A percentile compares a stretch with the other conserved stretches of the same genome.
Evolutionary conservation across 2,888 invertebrate genomes (phyloP).

Genomic region (Hydraecia micacea): DNA sequence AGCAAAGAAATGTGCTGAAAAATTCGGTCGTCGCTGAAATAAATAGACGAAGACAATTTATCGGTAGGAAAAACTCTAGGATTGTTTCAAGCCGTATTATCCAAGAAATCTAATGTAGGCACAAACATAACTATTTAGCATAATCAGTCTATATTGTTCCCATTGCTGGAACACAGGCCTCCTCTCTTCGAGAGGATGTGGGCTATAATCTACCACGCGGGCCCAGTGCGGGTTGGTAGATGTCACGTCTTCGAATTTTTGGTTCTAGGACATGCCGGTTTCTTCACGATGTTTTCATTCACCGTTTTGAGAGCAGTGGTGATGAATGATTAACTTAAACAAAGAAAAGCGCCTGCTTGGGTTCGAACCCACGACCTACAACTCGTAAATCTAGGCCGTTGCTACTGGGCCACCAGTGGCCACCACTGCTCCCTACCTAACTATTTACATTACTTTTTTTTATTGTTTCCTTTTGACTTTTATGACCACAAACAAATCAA

Average conservation of each 20-base stretch:
- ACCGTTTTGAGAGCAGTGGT: not conserved
- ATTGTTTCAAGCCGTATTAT: slow-evolving; percentile 27
- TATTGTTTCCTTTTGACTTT: not conserved
- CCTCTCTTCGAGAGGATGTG: not conserved
- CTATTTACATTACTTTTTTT: not conserved
- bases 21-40: slow-evolving; percentile 39
- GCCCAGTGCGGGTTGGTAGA: not conserved
- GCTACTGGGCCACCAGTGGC: no score
- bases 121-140: not conserved
- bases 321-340: not conserved
- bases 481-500: not conserved
- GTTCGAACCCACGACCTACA: not conserved
- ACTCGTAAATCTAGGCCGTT: not conserved
- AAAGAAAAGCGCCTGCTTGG: not conserved
- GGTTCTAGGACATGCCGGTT: not conserved
- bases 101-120: slow-evolving; percentile 4
- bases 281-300: not conserved
- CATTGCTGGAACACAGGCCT: no score
- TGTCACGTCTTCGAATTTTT: not conserved
- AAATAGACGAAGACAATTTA: slow-evolving; percentile 50
- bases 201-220: not conserved
- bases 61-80: slow-evolving; percentile 19
- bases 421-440: no score
- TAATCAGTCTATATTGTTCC: no score
- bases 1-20: slow-evolving; percentile 21